Conservation (phyloP, 2,797 vertebrate species). For the Falco cherrug region DNA sequence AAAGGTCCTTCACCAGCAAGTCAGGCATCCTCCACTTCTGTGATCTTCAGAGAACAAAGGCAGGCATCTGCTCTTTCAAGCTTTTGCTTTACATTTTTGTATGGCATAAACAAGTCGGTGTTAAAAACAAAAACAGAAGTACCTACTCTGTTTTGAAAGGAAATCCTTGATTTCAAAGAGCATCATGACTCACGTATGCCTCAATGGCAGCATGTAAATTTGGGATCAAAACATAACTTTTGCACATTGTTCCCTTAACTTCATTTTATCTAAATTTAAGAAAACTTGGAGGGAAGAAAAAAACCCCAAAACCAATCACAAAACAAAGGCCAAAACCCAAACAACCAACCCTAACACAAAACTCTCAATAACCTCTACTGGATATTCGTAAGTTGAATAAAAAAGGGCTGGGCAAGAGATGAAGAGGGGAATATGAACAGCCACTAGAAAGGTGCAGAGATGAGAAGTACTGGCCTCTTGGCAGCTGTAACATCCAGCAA, state of each 20-base stretch:
- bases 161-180: slow-evolving; percentile 2
- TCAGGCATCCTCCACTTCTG: background rate
- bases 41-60: slow-evolving; percentile 15
- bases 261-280: background rate
- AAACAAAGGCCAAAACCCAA: background rate
- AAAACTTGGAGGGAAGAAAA: background rate
- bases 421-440: background rate
- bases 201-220: background rate
- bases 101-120: background rate
- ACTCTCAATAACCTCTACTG: background rate
- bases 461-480: background rate
- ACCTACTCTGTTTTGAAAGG: background rate
- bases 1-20: background rate
- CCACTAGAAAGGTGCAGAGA: background rate
- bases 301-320: background rate
- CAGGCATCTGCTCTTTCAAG: background rate
- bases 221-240: background rate
- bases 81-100: background rate
- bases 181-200: accelerated
- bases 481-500: background rate
- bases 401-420: background rate
- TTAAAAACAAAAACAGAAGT: background rate
- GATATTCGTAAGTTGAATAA: background rate
- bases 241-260: background rate
- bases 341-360: background rate